Percentiles rank a stretch among this genome's conserved stretches.
These are phyloP conservation scores for Ptychobarbus kaznakovi DNA, from an alignment of 2,797 vertebrate genomes.

Conservation along the genomic window DNA sequence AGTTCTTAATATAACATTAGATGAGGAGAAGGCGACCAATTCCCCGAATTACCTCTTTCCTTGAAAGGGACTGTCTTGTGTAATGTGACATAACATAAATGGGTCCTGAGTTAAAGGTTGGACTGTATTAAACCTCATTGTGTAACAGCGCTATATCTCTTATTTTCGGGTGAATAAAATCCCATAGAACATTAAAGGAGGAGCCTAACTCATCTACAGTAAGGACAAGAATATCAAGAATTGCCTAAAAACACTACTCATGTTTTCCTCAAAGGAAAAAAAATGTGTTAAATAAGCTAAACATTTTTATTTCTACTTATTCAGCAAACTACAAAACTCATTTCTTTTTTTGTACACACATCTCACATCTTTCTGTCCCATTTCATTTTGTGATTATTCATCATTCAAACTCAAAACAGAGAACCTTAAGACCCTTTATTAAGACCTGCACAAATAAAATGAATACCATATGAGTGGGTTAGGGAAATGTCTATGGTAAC, in stretches of 20 bases:
- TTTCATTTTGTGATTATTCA: background rate
- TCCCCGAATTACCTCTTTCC: constrained; percentile 17
- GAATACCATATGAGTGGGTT: too few relatives aligned
- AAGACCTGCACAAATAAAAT: too few relatives aligned
- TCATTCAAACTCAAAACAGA: background rate
- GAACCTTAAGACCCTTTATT: too few relatives aligned
- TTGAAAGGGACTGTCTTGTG: constrained; percentile 19
- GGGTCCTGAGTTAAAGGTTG: constrained; percentile 1
- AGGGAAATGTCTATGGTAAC: background rate
- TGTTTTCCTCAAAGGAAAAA: background rate
- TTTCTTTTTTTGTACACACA: background rate
- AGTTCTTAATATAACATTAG: constrained; percentile 10
- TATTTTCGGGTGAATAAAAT: background rate
- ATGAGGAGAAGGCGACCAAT: background rate
- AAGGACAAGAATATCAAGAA: background rate
- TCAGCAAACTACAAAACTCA: background rate
- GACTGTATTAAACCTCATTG: constrained; percentile 21
- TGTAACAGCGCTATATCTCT: background rate
- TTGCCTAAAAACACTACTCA: background rate
- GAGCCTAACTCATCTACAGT: background rate
- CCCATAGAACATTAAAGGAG: background rate
- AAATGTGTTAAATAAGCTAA: background rate
- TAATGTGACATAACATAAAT: constrained; percentile 17
- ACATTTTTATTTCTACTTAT: background rate
- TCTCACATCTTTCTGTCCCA: background rate